These are phyloP conservation scores for Astropecten irregularis DNA, from an alignment of 53 echinoderm and acorn worm species.

Conservation along the genomic window DNA sequence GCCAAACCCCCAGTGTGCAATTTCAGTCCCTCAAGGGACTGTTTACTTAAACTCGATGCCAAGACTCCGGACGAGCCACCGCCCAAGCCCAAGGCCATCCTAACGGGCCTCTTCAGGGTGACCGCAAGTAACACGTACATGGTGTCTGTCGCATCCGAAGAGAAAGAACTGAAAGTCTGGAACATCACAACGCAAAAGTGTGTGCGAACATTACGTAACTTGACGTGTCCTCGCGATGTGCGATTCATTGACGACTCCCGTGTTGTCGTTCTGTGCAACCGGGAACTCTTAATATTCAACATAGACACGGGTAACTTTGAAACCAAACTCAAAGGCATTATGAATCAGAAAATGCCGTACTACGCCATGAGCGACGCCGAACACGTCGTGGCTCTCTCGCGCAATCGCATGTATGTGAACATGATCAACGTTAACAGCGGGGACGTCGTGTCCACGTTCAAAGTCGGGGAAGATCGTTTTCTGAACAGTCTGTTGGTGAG, in stretches of 20 bases:
- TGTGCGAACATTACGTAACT: conserved; percentile 81
- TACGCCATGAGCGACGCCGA: conserved; percentile 85
- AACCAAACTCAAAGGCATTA: conserved; percentile 89
- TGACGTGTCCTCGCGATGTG: conserved; percentile 80
- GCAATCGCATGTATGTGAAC: conserved; percentile 98
- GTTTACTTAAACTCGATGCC: conserved; percentile 66
- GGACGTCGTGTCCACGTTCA: conserved; percentile 88
- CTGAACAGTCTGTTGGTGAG: conserved; percentile 98
- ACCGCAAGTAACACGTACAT: conserved; percentile 74
- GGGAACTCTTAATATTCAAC: conserved; percentile 94
- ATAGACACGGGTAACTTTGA: conserved; percentile 82
- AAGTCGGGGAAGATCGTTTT: conserved; percentile 94
- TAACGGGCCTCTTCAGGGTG: conserved; percentile 69
- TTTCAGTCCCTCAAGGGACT: conserved; percentile 79
- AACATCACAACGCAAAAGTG: conserved; percentile 79
- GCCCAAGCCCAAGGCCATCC: conserved; percentile 23
- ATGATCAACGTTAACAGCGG: conserved; percentile 89
- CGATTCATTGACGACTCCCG: conserved; percentile 85
- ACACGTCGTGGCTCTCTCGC: conserved; percentile 94
- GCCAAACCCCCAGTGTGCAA: conserved; percentile 74
- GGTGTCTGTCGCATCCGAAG: conserved; percentile 79
- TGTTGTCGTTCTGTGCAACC: conserved; percentile 92
- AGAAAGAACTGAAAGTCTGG: conserved; percentile 86
- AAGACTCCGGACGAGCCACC: conserved; percentile 33
- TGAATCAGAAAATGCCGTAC: conserved; percentile 95